Conservation (phyloP, 2,113 vertebrate species). For the Scomber japonicus region DNA sequence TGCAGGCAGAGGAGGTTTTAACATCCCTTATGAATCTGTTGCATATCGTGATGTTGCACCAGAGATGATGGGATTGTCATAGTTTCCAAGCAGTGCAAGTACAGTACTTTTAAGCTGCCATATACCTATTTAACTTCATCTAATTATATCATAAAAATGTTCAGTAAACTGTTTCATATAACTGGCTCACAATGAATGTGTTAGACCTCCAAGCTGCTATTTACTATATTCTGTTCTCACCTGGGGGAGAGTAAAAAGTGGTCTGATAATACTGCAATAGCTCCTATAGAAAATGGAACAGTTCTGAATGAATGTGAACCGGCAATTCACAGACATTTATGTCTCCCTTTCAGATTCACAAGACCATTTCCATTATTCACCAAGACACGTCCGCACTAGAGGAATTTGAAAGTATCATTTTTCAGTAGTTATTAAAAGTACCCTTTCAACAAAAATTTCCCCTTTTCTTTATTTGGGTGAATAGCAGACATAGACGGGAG, state of each 20-base stretch:
- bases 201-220: slow-evolving; percentile 32
- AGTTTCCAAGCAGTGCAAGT: slow-evolving; percentile 39
- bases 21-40: slow-evolving; percentile 46
- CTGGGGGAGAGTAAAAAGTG: slow-evolving; percentile 1
- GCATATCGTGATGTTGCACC: slow-evolving; percentile 7
- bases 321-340: slow-evolving; percentile 56
- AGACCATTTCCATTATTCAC: slow-evolving; percentile 57
- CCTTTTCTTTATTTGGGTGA: slow-evolving; percentile 30
- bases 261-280: slow-evolving; percentile 24
- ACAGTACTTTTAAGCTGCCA: slow-evolving; percentile 30
- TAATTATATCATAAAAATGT: slow-evolving; percentile 41
- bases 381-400: slow-evolving; percentile 1
- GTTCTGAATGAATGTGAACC: slow-evolving; percentile 47
- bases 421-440: slow-evolving; percentile 26
- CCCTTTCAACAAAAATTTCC: slow-evolving; percentile 12
- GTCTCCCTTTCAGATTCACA: slow-evolving; percentile 33
- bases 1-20: slow-evolving; percentile 48
- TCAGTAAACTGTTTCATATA: slow-evolving; percentile 14
- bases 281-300: slow-evolving; percentile 46
- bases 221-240: slow-evolving; percentile 35
- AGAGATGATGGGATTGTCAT: background rate
- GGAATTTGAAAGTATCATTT: slow-evolving; percentile 31
- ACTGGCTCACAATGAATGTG: slow-evolving; percentile 15
- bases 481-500: slow-evolving; percentile 14
- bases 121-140: slow-evolving; percentile 20